Evolutionary conservation across 2,113 vertebrate genomes (phyloP), one percentile per base, ranked within the genome.

Genomic region (Mystacornis crossleyi): DNA sequence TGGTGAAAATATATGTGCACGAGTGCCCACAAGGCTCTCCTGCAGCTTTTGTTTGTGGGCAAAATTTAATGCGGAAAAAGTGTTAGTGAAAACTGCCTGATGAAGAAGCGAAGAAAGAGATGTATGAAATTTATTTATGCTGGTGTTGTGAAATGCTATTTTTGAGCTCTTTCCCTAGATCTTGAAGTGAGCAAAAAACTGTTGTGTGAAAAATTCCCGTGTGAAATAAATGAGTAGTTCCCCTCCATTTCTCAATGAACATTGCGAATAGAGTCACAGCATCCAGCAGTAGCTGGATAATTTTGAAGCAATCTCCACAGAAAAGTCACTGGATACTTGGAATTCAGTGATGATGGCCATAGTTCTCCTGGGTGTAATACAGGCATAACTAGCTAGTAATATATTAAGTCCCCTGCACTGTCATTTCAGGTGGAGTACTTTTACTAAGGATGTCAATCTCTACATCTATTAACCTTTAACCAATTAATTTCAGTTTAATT

Each of bases 391-490:
- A 85, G 18, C 34, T 92, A 38, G 66, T 51, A 93, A 91, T 90
- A 79, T 86, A 90, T 93, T 93, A 91, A 93, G 29, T 51, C 38
- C 87, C 51, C 50, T 86, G 64, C 31, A 51, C 62, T 96, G 91
- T 90, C 91, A 82, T 88, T 88, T 94, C 85, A 85, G 90, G 84
- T 89, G 62, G 70, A 90, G 47, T 90, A 86, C 54, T 94, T 96
- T 87, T 82, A 58, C 66, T 86, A 42, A 88, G 81, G 66, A 91
- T 1, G 74, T 77, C 93, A 95, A 91, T 96, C 90, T 90, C 78
- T 89, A 83, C 81, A 94, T 95, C 93, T 94, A 94, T 96, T 95
- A 95, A 94, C 90, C 91, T 96, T 93, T 96, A 96, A 84, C 79
- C 90, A 81, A 94, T 88, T 92, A 94, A 93, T 95, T 95, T 93